Evolutionary conservation across 2,113 vertebrate species (phyloP), one percentile per base, ranked within the genome.

Genomic region (Pagrus major): DNA sequence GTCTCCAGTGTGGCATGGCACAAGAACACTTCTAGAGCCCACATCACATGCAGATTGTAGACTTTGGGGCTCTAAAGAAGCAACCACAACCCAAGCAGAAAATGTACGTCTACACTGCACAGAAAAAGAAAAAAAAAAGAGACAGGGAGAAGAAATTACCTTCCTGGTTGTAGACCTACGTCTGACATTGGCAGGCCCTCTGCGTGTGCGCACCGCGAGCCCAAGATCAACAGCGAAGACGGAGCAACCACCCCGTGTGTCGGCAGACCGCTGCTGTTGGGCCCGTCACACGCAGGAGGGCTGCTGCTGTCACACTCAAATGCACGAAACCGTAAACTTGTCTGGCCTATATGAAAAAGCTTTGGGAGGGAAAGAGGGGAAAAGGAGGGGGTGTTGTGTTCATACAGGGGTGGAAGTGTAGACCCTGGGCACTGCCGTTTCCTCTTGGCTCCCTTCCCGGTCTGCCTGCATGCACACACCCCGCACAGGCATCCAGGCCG

Each of bases 201-300:
- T 47, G 66, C 35, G 12, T 85, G 67, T 76, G 73, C 78, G 76
- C 68, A 78, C 54, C 54, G 12, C 29, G 7, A 86, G 81, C 82
- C 89, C 87, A 93, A 92, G 81, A 91, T 92, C 91, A 92, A 91
- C 87, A 91, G 78, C 37, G 20, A 73, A 76, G 83, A 67, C 72
- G 76, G 68, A 67, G 83, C 84, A 90, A 83, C 88, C 87, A 83
- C 73, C 86, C 81, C 12, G 66, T 61, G 79, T 87, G 89, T 79
- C 46, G 21, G 84, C 76, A 84, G 71, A 73, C 73, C 49, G 42
- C 82, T 44, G 78, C 85, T 70, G 82, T 51, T 75, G 76, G 75
- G 61, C 73, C 71, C 35, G 56, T 90, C 83, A 74, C 87, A 78
- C 9, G 6, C 64, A 79, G 75, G 54, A 89, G 74, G 69, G 42